Percentiles rank a stretch among this genome's conserved stretches.
These are phyloP conservation scores for Branchinecta lynchi DNA, from an alignment of 1,140 invertebrate species.

Conservation along the genomic window DNA sequence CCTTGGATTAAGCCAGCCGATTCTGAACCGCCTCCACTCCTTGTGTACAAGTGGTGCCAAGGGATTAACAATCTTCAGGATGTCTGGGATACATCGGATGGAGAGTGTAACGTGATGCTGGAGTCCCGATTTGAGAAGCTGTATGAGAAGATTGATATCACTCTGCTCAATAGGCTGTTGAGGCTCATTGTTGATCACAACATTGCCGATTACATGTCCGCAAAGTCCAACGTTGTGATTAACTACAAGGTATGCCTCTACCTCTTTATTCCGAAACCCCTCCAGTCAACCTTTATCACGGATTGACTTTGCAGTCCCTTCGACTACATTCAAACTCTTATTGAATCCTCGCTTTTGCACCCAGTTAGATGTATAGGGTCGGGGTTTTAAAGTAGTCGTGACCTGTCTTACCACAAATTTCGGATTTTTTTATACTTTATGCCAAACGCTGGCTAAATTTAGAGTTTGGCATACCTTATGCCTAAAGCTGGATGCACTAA, in stretches of 20 bases:
- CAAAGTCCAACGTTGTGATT: constrained; percentile 98
- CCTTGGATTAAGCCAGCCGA: constrained; percentile 99
- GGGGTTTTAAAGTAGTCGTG: too few species aligned
- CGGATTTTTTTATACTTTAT: too few species aligned
- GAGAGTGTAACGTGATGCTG: constrained; percentile 95
- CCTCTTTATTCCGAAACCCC: neutral
- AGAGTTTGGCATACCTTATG: too few species aligned
- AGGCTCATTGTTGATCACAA: constrained; percentile 98
- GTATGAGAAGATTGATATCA: constrained; percentile 99
- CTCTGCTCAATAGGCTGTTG: constrained; percentile 83
- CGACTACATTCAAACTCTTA: neutral
- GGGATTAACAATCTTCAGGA: constrained; percentile 94
- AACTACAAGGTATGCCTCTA: constrained; percentile 67
- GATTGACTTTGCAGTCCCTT: too few species aligned
- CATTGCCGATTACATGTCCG: constrained; percentile 99
- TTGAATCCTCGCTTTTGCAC: too few species aligned
- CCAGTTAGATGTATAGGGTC: too few species aligned
- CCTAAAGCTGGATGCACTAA: neutral
- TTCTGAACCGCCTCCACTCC: constrained; percentile 89
- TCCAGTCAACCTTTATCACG: neutral
- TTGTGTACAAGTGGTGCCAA: constrained; percentile 99
- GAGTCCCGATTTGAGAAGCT: constrained; percentile 96
- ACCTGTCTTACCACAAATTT: too few species aligned
- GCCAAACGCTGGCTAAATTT: too few species aligned
- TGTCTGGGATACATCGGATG: constrained; percentile 96